Evolutionary conservation across 2,113 vertebrate genomes (phyloP), one percentile per base, ranked within the genome.

Genomic region (Verasper variegatus): DNA sequence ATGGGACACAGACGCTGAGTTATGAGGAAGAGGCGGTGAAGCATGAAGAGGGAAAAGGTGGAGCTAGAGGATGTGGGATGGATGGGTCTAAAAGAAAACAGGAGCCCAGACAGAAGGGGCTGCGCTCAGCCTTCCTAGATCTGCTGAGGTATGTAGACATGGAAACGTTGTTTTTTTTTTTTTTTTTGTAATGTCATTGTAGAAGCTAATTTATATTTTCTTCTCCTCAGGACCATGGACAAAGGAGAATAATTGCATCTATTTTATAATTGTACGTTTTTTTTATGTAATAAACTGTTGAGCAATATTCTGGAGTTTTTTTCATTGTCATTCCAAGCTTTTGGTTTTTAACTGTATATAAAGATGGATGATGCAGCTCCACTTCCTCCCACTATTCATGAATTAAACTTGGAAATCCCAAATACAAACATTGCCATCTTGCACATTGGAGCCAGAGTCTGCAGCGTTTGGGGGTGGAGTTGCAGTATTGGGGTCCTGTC

Each of bases 21-120:
- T 94, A 92, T 76, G 93, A 93, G 75, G 92, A 93, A 59, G 87
- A 89, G 18, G 57, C 70, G 6, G 23, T 73, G 27, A 76, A 47
- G 13, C 31, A 49, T 0, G 18, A 49, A 0, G 47, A 62, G 17
- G 13, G 6, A 0, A 62, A 52, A n/a, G 5, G 15, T 37, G 35
- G 3, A 13, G 13, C 1, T 35, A 42, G 14, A 80, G 42, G 62
- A 65, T 18, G 4, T 35, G 37, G 31, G 2, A 59, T 47, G 63
- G 3, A 58, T 52, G n/a, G 21, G 23, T 5, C 18, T 13, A 49
- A 37, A 13, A 18, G 51, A 15, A 52, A 70, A n/a, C 42, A 0
- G 27, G 58, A 1, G 3, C 18, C 27, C 1, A 47, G 31, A 31
- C 47, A 20, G 1, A 74, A 47, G 18, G 51, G 73, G 8, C 67